phyloP scores from a whole-genome alignment of 1,140 invertebrate genomes.

The Amphibalanus amphitrite region DNA sequence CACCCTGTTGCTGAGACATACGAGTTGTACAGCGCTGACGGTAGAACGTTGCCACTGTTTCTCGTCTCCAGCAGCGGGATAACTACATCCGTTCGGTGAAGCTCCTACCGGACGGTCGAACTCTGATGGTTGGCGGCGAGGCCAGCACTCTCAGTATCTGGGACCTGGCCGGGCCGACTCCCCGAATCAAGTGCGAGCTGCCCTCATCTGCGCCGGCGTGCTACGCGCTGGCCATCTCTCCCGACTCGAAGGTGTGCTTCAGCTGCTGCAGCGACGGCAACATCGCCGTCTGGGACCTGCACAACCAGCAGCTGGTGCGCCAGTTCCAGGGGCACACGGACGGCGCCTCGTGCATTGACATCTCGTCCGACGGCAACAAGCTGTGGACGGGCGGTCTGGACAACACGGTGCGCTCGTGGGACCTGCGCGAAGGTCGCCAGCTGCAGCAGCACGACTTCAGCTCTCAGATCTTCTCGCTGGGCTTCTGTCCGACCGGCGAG shows the following conservation, averaged over 20 bases:
- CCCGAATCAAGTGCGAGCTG: conserved; percentile 54
- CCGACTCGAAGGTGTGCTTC: conserved; percentile 93
- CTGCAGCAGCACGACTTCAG: conserved; percentile 89
- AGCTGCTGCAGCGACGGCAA: conserved; percentile 92
- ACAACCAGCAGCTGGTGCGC: conserved; percentile 77
- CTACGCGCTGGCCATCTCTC: conserved; percentile 90
- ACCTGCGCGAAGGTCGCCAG: conserved; percentile 78
- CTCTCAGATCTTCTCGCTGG: conserved; percentile 90
- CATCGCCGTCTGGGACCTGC: conserved; percentile 88
- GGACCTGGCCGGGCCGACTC: conserved; percentile 54
- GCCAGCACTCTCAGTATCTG: conserved; percentile 90
- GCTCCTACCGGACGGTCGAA: conserved; percentile 87
- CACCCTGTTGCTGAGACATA: too few relatives aligned
- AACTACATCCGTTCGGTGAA: conserved; percentile 97
- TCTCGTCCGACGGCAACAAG: conserved; percentile 85
- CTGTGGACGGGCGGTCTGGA: conserved; percentile 94
- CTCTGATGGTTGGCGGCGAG: conserved; percentile 91
- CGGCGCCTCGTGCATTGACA: conserved; percentile 94
- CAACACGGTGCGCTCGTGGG: conserved; percentile 94
- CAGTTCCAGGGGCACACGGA: conserved; percentile 96
- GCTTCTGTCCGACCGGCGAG: conserved; percentile 92
- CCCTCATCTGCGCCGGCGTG: conserved; percentile 96
- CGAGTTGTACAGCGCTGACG: too few relatives aligned
- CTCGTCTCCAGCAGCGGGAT: conserved; percentile 69
- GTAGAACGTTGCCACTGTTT: too few relatives aligned